Percentiles rank a stretch among this genome's conserved stretches.
These are phyloP conservation scores for Polyommatus iphigenia DNA, from an alignment of 2,888 invertebrate genomes.

Conservation along the genomic window DNA sequence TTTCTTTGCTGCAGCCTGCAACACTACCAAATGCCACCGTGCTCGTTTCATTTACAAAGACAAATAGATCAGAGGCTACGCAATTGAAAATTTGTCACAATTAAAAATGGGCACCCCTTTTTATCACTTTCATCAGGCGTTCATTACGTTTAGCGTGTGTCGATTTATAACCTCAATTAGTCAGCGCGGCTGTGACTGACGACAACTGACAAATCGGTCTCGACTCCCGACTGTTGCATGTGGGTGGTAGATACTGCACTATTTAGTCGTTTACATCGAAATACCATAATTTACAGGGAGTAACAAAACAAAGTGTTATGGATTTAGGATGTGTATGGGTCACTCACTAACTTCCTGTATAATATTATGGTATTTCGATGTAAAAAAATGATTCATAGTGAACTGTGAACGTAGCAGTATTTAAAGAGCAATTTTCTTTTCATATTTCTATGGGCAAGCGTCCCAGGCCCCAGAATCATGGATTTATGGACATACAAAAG, in stretches of 20 bases:
- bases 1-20: not conserved
- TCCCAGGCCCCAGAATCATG: no score
- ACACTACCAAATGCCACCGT: not conserved
- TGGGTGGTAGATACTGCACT: slow-evolving; percentile 56
- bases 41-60: not conserved
- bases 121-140: slow-evolving; percentile 51
- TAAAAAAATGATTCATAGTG: no score
- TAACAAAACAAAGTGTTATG: no score
- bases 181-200: slow-evolving; percentile 61
- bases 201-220: slow-evolving; percentile 70
- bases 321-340: no score
- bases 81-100: slow-evolving; percentile 36
- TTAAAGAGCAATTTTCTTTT: no score
- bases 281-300: not conserved
- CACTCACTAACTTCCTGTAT: no score
- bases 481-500: no score
- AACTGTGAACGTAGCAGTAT: no score
- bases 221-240: slow-evolving; percentile 62
- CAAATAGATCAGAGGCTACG: slow-evolving; percentile 16
- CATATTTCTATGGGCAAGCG: no score
- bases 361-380: not conserved
- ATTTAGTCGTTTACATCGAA: not conserved
- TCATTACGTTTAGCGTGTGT: slow-evolving; percentile 60
- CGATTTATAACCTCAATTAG: slow-evolving; percentile 77
- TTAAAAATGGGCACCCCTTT: slow-evolving; percentile 40